phyloP scores from a whole-genome alignment of 2,797 vertebrate genomes.

The Natrix natrix region DNA sequence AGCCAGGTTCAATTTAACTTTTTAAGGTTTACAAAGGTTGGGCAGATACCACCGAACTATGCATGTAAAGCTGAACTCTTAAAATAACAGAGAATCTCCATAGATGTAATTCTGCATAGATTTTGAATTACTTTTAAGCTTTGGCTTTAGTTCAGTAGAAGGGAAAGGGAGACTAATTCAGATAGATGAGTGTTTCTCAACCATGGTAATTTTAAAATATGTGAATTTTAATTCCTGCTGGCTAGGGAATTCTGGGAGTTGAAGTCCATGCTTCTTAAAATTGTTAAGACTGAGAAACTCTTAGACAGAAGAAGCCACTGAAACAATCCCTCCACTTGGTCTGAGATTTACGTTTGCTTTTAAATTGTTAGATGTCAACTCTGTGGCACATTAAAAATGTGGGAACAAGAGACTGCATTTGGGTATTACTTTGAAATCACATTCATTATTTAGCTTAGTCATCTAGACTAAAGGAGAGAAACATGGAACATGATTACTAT shows the following conservation, averaged over 20 bases:
- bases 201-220: neutral
- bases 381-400: neutral
- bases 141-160: neutral
- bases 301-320: neutral
- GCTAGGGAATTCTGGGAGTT: neutral
- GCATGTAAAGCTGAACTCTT: neutral
- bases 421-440: conserved; percentile 1
- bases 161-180: neutral
- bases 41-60: neutral
- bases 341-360: neutral
- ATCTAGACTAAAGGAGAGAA: neutral
- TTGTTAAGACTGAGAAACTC: neutral
- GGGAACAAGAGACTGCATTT: neutral
- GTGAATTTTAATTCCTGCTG: neutral
- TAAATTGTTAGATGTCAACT: neutral
- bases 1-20: neutral
- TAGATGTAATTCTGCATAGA: neutral
- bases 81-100: neutral
- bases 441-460: conserved; percentile 5
- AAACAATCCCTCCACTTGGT: neutral
- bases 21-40: neutral
- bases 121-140: neutral
- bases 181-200: neutral
- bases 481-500: neutral
- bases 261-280: neutral